Base-by-base conservation (phyloP, 1,140 invertebrate genomes). In the Tachypleus tridentatus region DNA sequence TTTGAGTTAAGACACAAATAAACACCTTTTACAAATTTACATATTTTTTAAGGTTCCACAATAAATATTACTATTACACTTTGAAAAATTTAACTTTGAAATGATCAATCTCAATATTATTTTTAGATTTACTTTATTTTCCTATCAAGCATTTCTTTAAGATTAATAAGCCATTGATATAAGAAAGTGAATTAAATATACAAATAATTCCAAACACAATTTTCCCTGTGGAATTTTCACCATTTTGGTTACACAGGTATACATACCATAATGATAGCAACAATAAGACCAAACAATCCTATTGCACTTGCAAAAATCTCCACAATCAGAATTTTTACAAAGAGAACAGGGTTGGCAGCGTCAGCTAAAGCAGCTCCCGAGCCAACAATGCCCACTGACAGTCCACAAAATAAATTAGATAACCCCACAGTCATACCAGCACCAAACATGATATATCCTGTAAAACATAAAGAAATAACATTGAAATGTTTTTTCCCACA, bases 231-330 rank as follows among this genome's bases (percentile, higher is more conserved):
- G 29, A 29, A 29, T 29, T 0, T 29, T 29, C 29, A 29, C 29
- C 29, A 29, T 29, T 29, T 29, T 29, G 29, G 61, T 50, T 57
- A 57, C 54, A 58, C 47, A 63, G 9, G 54, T 57, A 57, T 65
- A 71, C 69, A 74, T 75, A 82, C 82, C 83, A 96, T 91, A 76
- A 97, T 91, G 79, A 98, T 95, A 68, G 92, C 91, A 64, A 98
- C 93, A 78, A 98, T 98, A n/a, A 98, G 83, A 65, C 95, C 95
- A 80, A 98, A 98, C 0, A 98, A 83, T 75, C 95, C 95, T 79
- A 98, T 97, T 71, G 95, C 95, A 75, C 90, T 94, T 47, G 92
- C 95, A 77, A 98, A 98, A 77, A 98, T 98, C 81, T 98, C 95
- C 58, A 98, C 88, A 76, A 98, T 97, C 6, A 98, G 83, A 77